Evolutionary conservation across 2,888 invertebrate species (phyloP).

Genomic region (Hirtodrosophila duncani): DNA sequence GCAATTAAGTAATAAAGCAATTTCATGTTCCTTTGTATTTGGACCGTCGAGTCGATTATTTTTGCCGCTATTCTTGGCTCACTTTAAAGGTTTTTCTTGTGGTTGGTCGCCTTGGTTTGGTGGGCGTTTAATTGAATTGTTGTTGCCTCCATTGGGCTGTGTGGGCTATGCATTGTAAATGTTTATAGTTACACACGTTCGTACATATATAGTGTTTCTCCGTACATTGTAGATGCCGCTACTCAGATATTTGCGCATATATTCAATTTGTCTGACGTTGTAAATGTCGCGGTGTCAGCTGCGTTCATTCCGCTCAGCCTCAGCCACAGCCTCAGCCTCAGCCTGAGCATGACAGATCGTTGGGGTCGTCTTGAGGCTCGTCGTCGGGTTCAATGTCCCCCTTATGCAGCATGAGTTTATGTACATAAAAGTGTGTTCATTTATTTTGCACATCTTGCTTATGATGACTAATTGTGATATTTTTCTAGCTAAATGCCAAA

Average conservation of each 20-base stretch:
- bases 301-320: no score
- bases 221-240: conserved; percentile 31
- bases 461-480: conserved; percentile 62
- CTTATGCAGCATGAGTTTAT: neutral
- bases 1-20: conserved; percentile 74
- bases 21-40: conserved; percentile 72
- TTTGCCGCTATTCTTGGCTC: conserved; percentile 42
- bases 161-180: conserved; percentile 62
- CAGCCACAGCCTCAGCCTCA: no score
- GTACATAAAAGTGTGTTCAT: neutral
- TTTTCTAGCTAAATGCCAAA: conserved; percentile 63
- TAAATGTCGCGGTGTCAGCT: conserved; percentile 65
- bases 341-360: conserved; percentile 55
- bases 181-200: conserved; percentile 28
- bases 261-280: conserved; percentile 62
- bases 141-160: conserved; percentile 37
- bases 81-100: conserved; percentile 50
- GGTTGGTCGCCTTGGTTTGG: conserved; percentile 23
- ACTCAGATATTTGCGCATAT: conserved; percentile 47
- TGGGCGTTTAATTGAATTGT: conserved; percentile 74
- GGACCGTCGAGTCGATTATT: conserved; percentile 61
- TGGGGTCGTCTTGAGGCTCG: conserved; percentile 53
- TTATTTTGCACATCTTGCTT: conserved; percentile 15
- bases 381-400: conserved; percentile 55
- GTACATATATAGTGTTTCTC: neutral